Evolutionary conservation across 2,113 vertebrate genomes (phyloP), one percentile per base, ranked within the genome.

Genomic region (Oreochromis tanganicae): DNA sequence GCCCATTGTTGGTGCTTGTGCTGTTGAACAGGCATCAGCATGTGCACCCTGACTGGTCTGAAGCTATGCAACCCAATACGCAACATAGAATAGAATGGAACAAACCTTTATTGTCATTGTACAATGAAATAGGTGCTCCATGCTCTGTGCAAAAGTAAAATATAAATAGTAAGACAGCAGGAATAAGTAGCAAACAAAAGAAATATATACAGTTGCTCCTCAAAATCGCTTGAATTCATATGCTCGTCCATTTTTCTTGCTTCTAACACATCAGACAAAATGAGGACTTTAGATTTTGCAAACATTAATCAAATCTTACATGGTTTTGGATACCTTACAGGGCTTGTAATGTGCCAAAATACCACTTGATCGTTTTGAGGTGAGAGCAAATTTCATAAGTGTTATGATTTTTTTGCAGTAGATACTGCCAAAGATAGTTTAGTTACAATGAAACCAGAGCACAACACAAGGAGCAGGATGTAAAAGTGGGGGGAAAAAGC

Each of bases 401-500:
- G 43, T 75, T 75, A 5, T 12, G 5, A 50, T 50, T 34, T 52
- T 50, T 78, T 52, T 50, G 17, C 27, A 52, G 46, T 52, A 52
- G 6, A 34, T 50, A 27, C 73, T 32, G 46, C 46, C 16, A 52
- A 29, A 50, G 6, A 48, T 48, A 48, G 4, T 75, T 50, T 50
- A 32, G 71, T n/a, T 78, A 19, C 71, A 78, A 50, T 19, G 71
- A 78, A 32, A 29, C 27, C 73, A 78, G 46, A 78, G 3, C 21
- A 56, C 55, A 27, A 24, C 6, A 27, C 11, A 27, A 27, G 12
- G 24, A 27, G 41, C 43, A 29, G 21, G 68, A 73, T 46, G 68
- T 46, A 73, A 46, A 46, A 34, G 6, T n/a, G 10, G 4, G 1
- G 10, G 19, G 0, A 0, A 5, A 21, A 32, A 32, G 68, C 68